A percentile compares a stretch with the other conserved stretches of the same genome.
Evolutionary conservation across 1,140 invertebrate genomes (phyloP).

Genomic region (Eueides isabella): DNA sequence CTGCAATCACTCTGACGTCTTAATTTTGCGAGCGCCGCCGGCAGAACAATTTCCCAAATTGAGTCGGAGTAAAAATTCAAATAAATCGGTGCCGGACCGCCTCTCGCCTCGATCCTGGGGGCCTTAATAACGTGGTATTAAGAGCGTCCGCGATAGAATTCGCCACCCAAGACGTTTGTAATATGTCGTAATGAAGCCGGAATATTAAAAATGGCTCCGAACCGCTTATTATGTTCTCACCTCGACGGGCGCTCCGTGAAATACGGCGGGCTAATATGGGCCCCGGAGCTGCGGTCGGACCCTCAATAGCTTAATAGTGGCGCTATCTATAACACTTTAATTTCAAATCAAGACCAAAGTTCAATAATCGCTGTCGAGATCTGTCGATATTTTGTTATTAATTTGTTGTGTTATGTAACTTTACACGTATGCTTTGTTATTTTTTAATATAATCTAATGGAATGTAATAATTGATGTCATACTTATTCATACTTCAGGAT

Average conservation of each 20-base stretch:
- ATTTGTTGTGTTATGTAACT: neutral
- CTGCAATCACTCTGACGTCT: constrained; percentile 80
- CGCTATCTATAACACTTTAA: constrained; percentile 56
- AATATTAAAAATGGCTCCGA: constrained; percentile 80
- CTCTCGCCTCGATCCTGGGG: constrained; percentile 53
- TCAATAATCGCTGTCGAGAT: neutral
- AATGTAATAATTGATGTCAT: no score
- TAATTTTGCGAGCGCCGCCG: constrained; percentile 78
- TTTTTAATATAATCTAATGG: neutral
- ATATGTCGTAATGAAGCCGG: constrained; percentile 80
- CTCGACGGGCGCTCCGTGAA: constrained; percentile 72
- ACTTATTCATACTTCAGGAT: no score
- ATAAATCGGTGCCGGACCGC: constrained; percentile 76
- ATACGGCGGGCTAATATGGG: constrained; percentile 76
- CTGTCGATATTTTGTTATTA: constrained; percentile 8
- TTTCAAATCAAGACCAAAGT: constrained; percentile 28
- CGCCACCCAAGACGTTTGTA: constrained; percentile 81
- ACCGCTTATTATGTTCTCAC: constrained; percentile 82
- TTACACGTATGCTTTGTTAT: neutral
- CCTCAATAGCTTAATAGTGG: constrained; percentile 63
- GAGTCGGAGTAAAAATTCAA: constrained; percentile 80
- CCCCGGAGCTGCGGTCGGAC: constrained; percentile 48
- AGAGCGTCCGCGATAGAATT: constrained; percentile 80
- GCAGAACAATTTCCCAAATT: constrained; percentile 80
- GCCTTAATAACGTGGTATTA: constrained; percentile 77